Base-by-base conservation (phyloP, 2,797 vertebrate species). In the Ciconia nigra region DNA sequence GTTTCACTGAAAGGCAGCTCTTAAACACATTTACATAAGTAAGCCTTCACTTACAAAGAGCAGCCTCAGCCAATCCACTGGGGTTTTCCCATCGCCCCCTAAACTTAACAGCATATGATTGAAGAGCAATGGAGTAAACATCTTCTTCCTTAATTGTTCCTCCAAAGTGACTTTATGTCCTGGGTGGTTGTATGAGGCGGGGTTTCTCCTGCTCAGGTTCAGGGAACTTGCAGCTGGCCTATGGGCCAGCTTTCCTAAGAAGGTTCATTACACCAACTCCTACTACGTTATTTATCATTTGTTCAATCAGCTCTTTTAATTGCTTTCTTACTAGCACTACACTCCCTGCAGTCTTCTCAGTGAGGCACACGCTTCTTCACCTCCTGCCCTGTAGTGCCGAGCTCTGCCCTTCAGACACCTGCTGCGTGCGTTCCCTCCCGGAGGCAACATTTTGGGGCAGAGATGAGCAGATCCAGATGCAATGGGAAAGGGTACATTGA, bases 11-110 rank as follows among this genome's bases (percentile, higher is more conserved):
- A 95, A 96, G 76, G 76, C 89, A 89, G 80, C 76, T 97, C 93
- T 97, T 97, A 96, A 95, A 87, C 77, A 95, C 85, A 94, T 93
- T 95, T 94, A 86, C 90, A 92, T 96, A 96, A 97, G 95, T 95
- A 96, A 96, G 91, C 82, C 92, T 97, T 92, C 78, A 73, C 39
- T 96, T 89, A 88, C n/a, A 86, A 92, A 95, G 87, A 95, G 61
- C 83, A 84, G 71, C 69, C 91, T 93, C 72, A 74, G 74, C 72
- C 93, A 96, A 39, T 83, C 90, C 91, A 51, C 81, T 62, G 33
- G 91, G 83, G 89, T 77, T 96, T 97, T 92, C 66, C 71, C 59
- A 71, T 90, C 28, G 2, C 52, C 52, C 73, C 74, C 63, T 89
- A 93, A 96, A 93, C 20, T 74, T 93, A 96, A 83, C 89, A 95